A percentile compares a stretch with the other conserved stretches of the same genome.
Evolutionary conservation across 2,888 invertebrate genomes (phyloP).

Genomic region (Eupelmus urozonus): DNA sequence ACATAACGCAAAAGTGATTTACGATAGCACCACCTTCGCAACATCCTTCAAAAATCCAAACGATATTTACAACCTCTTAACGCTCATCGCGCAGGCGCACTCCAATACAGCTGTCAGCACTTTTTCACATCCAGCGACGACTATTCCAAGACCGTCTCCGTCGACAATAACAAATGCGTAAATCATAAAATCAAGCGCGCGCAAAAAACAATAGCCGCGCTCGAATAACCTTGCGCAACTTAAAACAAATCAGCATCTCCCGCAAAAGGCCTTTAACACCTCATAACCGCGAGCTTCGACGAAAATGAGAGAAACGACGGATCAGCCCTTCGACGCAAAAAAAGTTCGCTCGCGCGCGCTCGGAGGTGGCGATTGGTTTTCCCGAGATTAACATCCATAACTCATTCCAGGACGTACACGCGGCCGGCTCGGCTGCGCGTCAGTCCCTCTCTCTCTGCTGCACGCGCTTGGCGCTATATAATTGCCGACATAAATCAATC

Average conservation of each 20-base stretch:
- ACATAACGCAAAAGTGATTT: too few species aligned
- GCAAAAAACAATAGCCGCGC: too few species aligned
- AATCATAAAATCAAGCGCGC: slow-evolving; percentile 32
- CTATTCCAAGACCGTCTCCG: neutral
- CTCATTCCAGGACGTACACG: slow-evolving; percentile 75
- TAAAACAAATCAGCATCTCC: too few species aligned
- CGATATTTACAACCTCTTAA: neutral
- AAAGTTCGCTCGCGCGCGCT: neutral
- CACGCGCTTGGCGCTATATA: slow-evolving; percentile 73
- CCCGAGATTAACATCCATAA: slow-evolving; percentile 77
- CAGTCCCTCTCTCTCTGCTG: slow-evolving; percentile 42
- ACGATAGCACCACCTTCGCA: too few species aligned
- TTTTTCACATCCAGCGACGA: too few species aligned
- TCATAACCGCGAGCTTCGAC: too few species aligned
- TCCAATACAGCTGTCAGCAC: too few species aligned
- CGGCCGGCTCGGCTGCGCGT: slow-evolving; percentile 70
- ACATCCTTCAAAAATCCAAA: neutral
- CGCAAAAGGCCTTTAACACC: too few species aligned
- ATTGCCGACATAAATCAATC: slow-evolving; percentile 78
- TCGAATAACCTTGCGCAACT: neutral
- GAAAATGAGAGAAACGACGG: slow-evolving; percentile 42
- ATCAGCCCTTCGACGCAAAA: neutral
- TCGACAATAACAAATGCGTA: slow-evolving; percentile 39
- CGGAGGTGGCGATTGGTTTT: slow-evolving; percentile 68
- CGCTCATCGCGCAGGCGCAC: too few species aligned